Base-by-base conservation (phyloP, 2,797 vertebrate genomes). In the Apodemus agrarius region DNA sequence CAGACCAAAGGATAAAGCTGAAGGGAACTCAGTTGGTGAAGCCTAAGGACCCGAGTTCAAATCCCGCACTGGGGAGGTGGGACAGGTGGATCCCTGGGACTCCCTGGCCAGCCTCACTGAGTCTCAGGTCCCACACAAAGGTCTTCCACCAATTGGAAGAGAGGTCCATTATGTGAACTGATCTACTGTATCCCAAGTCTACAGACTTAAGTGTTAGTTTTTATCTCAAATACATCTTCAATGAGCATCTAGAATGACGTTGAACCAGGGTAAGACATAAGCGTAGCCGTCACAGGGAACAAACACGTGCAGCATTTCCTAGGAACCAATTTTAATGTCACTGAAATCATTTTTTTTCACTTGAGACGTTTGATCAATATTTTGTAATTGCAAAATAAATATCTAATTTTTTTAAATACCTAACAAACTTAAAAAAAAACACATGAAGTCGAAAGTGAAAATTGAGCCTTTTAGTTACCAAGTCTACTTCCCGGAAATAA, bases 261-360 rank as follows among this genome's bases (percentile, higher is more conserved):
- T 76, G 37, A 54, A 10, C 24, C 40, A 67, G 49, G 86, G 22
- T 57, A 52, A 31, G 22, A 63, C 29, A 46, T 12, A 76, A 57
- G 84, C 78, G 46, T 92, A 78, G 67, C n/a, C 21, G 72, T 37
- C 61, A 79, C n/a, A 46, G 40, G n/a, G 16, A 37, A 43, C 12
- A 83, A 90, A 87, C 81, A 57, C 17, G 21, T 37, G 14, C 10
- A 57, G 10, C 79, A 40, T 75, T 46, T 86, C 82, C 84, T 83
- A 87, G 49, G n/a, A 92, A 57, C 4, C 67, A 69, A n/a, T 54
- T 94, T 94, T 89, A 69, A 65, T 82, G 86, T 43, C 10, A 78
- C 22, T 61, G n/a, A 86, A 72, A 78, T 82, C 80, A 84, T 43
- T 86, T 92, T 86, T 92, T 89, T 92, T 94, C 17, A 91, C 21